These are phyloP conservation scores for Varanus salvator DNA, from an alignment of 2,113 vertebrate species.

Conservation along the genomic window DNA sequence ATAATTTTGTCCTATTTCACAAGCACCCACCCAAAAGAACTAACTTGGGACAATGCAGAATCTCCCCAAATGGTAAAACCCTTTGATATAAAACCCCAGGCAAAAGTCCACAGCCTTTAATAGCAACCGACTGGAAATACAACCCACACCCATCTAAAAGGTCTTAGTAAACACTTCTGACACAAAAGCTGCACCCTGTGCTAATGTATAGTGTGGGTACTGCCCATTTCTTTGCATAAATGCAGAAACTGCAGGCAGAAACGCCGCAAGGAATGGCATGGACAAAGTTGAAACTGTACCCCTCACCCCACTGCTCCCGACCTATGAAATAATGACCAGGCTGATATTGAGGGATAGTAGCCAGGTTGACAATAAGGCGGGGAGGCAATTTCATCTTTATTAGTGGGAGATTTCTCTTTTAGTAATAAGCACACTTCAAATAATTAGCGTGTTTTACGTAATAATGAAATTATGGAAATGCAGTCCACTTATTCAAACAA, in stretches of 20 bases:
- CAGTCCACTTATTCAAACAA: slow-evolving; percentile 96
- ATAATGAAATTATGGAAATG: slow-evolving; percentile 99
- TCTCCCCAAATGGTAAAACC: too few relatives aligned
- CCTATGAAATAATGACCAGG: slow-evolving; percentile 57
- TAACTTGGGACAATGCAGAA: neutral
- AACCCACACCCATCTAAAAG: neutral
- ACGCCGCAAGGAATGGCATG: slow-evolving; percentile 7
- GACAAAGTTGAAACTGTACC: slow-evolving; percentile 43
- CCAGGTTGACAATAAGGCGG: slow-evolving; percentile 60
- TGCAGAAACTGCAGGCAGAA: neutral
- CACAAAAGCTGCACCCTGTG: neutral
- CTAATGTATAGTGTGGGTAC: neutral
- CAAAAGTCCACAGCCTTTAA: neutral
- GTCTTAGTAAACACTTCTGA: neutral
- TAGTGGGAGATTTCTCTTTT: slow-evolving; percentile 89
- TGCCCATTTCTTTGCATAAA: neutral
- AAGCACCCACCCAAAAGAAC: neutral
- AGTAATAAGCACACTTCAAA: slow-evolving; percentile 87
- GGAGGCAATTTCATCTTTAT: slow-evolving; percentile 95
- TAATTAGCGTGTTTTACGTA: slow-evolving; percentile 97
- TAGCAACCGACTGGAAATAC: neutral
- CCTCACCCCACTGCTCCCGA: neutral
- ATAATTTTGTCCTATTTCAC: neutral
- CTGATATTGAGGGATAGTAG: slow-evolving; percentile 74
- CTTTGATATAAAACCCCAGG: neutral